Conservation (phyloP, 2,888 invertebrate genomes). For the Xestia sexstrigata region DNA sequence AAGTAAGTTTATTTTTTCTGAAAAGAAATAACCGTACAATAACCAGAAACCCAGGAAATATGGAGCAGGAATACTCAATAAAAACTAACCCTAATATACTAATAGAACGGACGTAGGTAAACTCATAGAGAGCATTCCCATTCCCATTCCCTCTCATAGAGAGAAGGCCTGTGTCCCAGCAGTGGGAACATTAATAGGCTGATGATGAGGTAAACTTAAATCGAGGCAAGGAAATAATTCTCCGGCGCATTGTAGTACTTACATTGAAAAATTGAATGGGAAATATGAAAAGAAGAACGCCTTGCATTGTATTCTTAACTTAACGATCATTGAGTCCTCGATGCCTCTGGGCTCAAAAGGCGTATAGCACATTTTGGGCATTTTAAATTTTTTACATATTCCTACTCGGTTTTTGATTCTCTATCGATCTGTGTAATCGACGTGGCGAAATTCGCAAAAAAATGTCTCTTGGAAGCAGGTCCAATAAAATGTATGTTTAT, state of each 20-base stretch:
- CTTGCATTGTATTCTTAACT: not conserved
- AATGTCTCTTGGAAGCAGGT: too few species aligned
- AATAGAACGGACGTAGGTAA: not conserved
- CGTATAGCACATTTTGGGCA: too few species aligned
- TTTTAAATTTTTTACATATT: too few species aligned
- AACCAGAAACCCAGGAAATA: constrained; percentile 4
- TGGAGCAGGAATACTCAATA: not conserved
- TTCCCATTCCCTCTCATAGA: too few species aligned
- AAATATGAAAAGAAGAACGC: constrained; percentile 10
- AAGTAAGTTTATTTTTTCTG: not conserved
- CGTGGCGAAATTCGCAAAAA: too few species aligned
- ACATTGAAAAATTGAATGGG: constrained; percentile 24
- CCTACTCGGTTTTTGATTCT: too few species aligned
- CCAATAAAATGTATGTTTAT: not conserved
- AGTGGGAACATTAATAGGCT: too few species aligned
- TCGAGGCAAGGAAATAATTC: constrained; percentile 8
- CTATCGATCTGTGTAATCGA: too few species aligned
- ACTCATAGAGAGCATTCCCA: too few species aligned
- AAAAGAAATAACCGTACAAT: not conserved
- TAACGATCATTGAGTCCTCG: constrained; percentile 10
- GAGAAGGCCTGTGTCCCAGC: too few species aligned
- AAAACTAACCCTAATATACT: not conserved
- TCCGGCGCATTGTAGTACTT: not conserved
- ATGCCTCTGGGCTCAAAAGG: too few species aligned
- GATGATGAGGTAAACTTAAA: not conserved